Evolutionary conservation across 2,797 vertebrate genomes (phyloP).

Genomic region (Carapus acus): DNA sequence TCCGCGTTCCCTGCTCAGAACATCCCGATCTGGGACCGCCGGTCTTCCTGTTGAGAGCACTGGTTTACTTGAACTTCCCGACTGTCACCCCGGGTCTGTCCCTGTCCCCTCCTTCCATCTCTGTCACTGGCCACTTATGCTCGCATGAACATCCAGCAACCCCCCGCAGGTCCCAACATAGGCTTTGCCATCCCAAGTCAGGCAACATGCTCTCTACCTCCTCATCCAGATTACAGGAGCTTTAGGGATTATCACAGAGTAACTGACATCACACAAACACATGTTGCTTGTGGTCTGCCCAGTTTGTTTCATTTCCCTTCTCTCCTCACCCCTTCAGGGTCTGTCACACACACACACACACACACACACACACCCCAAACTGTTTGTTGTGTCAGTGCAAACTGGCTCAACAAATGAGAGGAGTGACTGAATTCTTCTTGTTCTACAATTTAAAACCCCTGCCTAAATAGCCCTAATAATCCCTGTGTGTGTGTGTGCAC

Average conservation of each 20-base stretch:
- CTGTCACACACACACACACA: conserved; percentile 7
- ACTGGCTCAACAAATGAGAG: conserved; percentile 30
- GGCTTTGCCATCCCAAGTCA: conserved; percentile 64
- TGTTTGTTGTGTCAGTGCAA: conserved; percentile 58
- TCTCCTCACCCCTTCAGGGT: conserved; percentile 28
- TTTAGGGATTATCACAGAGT: conserved; percentile 74
- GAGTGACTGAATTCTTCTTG: conserved; percentile 41
- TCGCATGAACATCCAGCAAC: conserved; percentile 49
- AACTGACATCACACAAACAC: conserved; percentile 61
- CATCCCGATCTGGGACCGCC: conserved; percentile 39
- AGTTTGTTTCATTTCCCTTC: conserved; percentile 23
- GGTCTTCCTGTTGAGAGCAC: conserved; percentile 38
- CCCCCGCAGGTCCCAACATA: conserved; percentile 66
- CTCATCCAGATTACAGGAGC: conserved; percentile 79
- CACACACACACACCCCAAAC: conserved; percentile 41
- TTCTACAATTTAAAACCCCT: conserved; percentile 41
- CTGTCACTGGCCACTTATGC: conserved; percentile 50
- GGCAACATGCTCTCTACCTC: conserved; percentile 61
- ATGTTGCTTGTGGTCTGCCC: conserved; percentile 49
- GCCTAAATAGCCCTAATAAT: conserved; percentile 38
- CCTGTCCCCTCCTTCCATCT: conserved; percentile 50
- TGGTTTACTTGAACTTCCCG: conserved; percentile 45
- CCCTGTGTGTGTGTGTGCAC: conserved; percentile 27
- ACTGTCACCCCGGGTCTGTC: conserved; percentile 32
- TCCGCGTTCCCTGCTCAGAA: conserved; percentile 30